phyloP scores from a whole-genome alignment of 2,888 invertebrate genomes.

The Polia nebulosa region DNA sequence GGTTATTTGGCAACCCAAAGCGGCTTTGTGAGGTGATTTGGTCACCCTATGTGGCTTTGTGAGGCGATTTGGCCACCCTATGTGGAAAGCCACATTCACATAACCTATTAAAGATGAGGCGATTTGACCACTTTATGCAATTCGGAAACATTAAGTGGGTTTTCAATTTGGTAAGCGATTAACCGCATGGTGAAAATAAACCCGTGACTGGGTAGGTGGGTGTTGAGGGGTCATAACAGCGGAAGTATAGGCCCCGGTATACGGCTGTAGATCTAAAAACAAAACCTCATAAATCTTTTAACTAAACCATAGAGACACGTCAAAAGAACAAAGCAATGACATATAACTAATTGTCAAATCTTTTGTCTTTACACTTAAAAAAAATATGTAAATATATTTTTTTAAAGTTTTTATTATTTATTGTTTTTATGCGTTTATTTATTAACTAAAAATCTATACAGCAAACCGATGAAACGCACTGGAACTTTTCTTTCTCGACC shows the following conservation, averaged over 20 bases:
- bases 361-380: slow-evolving; percentile 12
- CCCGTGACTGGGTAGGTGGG: no score
- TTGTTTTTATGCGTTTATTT: slow-evolving; percentile 6
- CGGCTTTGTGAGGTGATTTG: not conserved
- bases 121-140: no score
- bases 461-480: slow-evolving; percentile 43
- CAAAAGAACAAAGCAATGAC: not conserved
- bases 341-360: not conserved
- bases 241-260: not conserved
- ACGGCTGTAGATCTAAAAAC: not conserved
- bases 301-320: not conserved
- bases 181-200: not conserved
- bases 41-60: not conserved
- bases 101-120: no score
- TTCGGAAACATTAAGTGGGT: no score
- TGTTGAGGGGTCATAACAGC: not conserved
- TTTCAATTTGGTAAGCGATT: not conserved
- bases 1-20: not conserved
- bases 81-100: no score
- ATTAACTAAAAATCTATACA: slow-evolving; percentile 19
- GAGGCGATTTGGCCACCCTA: not conserved
- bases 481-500: slow-evolving; percentile 1
- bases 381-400: no score
- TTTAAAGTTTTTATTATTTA: slow-evolving; percentile 1
- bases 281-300: not conserved